Base-by-base conservation (phyloP, 2,113 vertebrate species). In the Varanus komodoensis region DNA sequence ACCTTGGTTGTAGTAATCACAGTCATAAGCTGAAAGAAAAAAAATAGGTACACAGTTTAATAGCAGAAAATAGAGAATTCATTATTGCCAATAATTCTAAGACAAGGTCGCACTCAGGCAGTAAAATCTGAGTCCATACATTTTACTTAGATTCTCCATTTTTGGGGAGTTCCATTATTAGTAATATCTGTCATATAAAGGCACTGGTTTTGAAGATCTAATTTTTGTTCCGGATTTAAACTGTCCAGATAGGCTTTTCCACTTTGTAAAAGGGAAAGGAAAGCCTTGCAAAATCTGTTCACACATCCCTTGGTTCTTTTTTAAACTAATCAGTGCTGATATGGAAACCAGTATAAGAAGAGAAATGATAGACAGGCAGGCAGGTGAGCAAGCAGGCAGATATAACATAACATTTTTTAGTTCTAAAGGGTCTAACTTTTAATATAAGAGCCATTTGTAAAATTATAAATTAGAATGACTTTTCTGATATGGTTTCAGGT, bases 1-100 rank as follows among this genome's bases (percentile, higher is more conserved):
- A 99, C 99, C 99, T 98, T 98, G 98, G 95, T 99, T 99, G 94
- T 98, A 99, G 95, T 98, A 99, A 97, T 99, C 99, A 97, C 99
- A 99, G 89, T 99, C 98, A 93, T 98, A 98, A 34, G 98, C 99
- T 99, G 96, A 97, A 98, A 94, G 93, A 87, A 95, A 91, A 44
- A 44, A 95, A 95, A 82, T 3, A 90, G 91, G 14, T 8, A 86
- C 14, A 54, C 38, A 21, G 7, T 85, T 91, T 94, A 90, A 85
- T 83, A 79, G 34, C 5, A 87, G 88, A 86, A 15, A n/a, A 89
- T 6, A 67, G 2, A 90, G 38, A 74, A 89, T 86, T 4, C 17
- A n/a, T 44, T 1, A 64, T 88, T 86, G 86, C 68, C 25, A 83
- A 32, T 57, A 82, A 91, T 25, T 4, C 64, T 85, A 64, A 87